A percentile compares a stretch with the other conserved stretches of the same genome.
phyloP scores from a whole-genome alignment of 2,113 vertebrate species.

The Rana temporaria region DNA sequence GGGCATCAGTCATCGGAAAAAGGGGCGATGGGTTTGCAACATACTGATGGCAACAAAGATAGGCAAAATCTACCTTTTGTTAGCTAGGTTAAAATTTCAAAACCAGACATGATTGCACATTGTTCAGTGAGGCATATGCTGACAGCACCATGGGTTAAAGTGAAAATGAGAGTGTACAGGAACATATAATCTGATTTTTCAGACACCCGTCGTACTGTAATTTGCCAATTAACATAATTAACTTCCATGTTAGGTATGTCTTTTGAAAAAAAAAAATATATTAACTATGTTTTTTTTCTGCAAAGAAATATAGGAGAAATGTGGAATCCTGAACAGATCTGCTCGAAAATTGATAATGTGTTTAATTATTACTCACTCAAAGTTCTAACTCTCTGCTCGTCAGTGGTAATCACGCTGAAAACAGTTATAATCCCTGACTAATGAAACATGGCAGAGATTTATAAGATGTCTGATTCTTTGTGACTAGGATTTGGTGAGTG shows the following conservation, averaged over 20 bases:
- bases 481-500: conserved; percentile 49
- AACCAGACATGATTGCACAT: no score
- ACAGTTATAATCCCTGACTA: conserved; percentile 51
- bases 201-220: conserved; percentile 36
- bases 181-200: conserved; percentile 35
- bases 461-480: conserved; percentile 60
- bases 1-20: no score
- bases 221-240: conserved; percentile 51
- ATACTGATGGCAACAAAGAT: no score
- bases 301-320: conserved; percentile 1
- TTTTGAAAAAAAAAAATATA: conserved; percentile 19
- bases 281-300: conserved; percentile 1
- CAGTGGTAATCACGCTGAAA: conserved; percentile 48
- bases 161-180: neutral
- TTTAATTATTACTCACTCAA: conserved; percentile 51
- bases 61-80: no score
- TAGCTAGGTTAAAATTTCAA: no score
- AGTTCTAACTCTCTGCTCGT: neutral
- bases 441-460: conserved; percentile 54
- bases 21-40: no score
- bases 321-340: conserved; percentile 18
- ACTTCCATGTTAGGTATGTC: conserved; percentile 5
- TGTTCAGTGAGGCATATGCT: neutral
- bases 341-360: conserved; percentile 46
- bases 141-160: conserved; percentile 9